These are phyloP conservation scores for Drosophila funebris DNA, from an alignment of 1,140 invertebrate genomes.

Conservation along the genomic window DNA sequence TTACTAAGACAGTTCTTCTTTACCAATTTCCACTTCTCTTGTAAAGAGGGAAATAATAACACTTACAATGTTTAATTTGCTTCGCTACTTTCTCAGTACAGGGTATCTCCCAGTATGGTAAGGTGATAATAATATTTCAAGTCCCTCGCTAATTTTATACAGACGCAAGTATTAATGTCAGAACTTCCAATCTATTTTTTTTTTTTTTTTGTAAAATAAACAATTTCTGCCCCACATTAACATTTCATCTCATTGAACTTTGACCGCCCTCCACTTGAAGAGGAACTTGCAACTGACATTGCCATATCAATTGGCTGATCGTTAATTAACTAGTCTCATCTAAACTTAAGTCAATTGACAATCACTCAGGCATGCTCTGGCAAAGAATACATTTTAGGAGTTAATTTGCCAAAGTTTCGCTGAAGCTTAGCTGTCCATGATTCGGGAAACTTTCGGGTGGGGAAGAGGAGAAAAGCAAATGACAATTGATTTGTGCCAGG, in stretches of 20 bases:
- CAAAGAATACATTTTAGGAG: constrained; percentile 39
- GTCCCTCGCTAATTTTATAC: background rate
- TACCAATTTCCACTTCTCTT: no score
- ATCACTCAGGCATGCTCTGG: constrained; percentile 36
- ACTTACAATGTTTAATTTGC: no score
- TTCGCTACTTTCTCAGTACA: background rate
- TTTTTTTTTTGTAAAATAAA: background rate
- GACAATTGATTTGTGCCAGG: constrained; percentile 13
- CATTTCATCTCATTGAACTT: constrained; percentile 27
- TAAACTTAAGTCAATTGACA: constrained; percentile 60
- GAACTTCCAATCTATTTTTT: background rate
- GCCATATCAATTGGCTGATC: constrained; percentile 49
- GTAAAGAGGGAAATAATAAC: no score
- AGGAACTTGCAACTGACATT: constrained; percentile 11
- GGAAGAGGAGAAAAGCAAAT: background rate
- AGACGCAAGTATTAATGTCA: background rate
- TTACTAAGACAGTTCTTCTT: no score
- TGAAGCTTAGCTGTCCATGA: no score
- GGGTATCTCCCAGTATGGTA: background rate
- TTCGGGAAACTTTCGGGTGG: constrained; percentile 39
- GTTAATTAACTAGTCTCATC: constrained; percentile 68
- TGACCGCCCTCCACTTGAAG: constrained; percentile 9
- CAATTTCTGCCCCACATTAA: constrained; percentile 14
- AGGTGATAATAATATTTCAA: background rate
- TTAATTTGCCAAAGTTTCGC: no score